Evolutionary conservation across 2,888 invertebrate species (phyloP).

Genomic region (Didymodactylos carnosus): DNA sequence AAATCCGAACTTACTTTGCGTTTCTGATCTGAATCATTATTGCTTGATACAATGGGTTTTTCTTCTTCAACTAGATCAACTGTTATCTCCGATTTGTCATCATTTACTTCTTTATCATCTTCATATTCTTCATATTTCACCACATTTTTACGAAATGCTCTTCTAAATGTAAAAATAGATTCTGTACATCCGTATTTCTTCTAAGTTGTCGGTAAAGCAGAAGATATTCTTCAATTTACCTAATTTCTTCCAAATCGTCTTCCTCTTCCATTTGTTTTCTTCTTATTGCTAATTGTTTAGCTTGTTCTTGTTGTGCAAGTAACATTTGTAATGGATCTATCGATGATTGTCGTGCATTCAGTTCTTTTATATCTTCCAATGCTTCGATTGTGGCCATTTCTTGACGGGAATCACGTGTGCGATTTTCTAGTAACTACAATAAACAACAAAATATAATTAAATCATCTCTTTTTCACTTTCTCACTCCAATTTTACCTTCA

Average conservation of each 20-base stretch:
- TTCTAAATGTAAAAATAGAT: not conserved
- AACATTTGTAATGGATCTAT: conserved; percentile 63
- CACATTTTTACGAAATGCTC: not conserved
- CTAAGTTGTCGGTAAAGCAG: too few relatives aligned
- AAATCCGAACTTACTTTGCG: too few relatives aligned
- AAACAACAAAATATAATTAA: conserved; percentile 28
- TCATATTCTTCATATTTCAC: not conserved
- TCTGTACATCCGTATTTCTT: not conserved
- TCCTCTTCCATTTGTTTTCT: conserved; percentile 10
- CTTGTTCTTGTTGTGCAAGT: conserved; percentile 38
- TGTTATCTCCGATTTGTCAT: not conserved
- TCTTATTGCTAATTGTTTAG: not conserved
- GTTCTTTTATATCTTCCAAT: conserved; percentile 77
- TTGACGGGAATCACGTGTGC: conserved; percentile 81
- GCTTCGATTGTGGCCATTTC: conserved; percentile 86
- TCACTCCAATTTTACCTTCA: conserved; percentile 58
- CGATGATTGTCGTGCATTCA: conserved; percentile 66
- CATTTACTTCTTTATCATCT: not conserved
- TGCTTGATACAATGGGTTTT: too few relatives aligned
- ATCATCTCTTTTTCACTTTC: too few relatives aligned
- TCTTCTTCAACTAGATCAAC: too few relatives aligned
- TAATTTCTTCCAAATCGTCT: conserved; percentile 13
- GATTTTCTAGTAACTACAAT: conserved; percentile 49
- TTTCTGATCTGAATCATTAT: too few relatives aligned
- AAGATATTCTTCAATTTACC: not conserved